Evolutionary conservation across 2,113 vertebrate species (phyloP).

Genomic region (Tor tambroides): DNA sequence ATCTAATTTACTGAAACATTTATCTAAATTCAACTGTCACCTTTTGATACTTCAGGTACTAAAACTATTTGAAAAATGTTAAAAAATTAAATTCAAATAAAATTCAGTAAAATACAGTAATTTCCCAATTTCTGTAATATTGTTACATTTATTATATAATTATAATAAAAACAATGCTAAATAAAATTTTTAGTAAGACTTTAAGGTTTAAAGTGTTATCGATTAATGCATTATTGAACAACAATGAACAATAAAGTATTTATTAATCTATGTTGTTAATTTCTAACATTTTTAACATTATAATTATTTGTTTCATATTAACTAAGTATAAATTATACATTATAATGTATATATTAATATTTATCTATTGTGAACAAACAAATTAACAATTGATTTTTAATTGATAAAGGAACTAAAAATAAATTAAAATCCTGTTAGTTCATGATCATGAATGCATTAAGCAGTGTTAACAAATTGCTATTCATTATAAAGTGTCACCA

Average conservation of each 20-base stretch:
- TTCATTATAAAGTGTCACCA: not conserved
- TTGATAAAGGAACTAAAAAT: too few species aligned
- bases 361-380: not conserved
- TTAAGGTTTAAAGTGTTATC: not conserved
- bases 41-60: not conserved
- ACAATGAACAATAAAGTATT: not conserved
- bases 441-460: too few species aligned
- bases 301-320: not conserved
- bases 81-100: too few species aligned
- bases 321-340: not conserved
- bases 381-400: not conserved
- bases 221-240: not conserved
- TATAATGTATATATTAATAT: not conserved
- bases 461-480: too few species aligned
- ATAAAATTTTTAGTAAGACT: not conserved
- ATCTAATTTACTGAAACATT: not conserved
- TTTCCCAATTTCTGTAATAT: not conserved
- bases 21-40: too few species aligned
- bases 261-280: not conserved
- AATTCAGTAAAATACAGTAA: not conserved
- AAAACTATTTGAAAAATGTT: not conserved
- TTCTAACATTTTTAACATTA: not conserved
- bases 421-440: too few species aligned
- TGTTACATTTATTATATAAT: not conserved
- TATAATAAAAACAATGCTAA: too few species aligned